These are phyloP conservation scores for Himalopsyche phryganea DNA, from an alignment of 1,140 invertebrate species.

Conservation along the genomic window DNA sequence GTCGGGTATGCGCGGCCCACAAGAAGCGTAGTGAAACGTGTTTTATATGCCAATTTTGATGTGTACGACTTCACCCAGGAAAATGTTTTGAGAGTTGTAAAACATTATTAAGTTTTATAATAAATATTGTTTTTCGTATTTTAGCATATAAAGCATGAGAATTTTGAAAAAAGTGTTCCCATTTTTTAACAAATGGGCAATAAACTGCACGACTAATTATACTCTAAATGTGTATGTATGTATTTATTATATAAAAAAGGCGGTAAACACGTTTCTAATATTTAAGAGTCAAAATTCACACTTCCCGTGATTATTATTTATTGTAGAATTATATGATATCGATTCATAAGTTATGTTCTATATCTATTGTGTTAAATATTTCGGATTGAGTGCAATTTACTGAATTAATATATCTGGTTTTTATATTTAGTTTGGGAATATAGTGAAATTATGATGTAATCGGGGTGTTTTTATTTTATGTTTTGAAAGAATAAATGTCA, in stretches of 20 bases:
- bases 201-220: not conserved
- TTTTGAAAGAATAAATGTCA: not conserved
- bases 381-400: no score
- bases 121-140: constrained; percentile 30
- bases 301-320: not conserved
- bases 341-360: constrained; percentile 3
- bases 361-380: no score
- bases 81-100: constrained; percentile 11
- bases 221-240: not conserved
- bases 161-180: no score
- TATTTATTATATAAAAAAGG: no score
- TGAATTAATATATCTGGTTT: no score
- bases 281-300: not conserved
- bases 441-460: no score
- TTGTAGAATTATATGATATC: constrained; percentile 2
- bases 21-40: not conserved
- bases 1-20: not conserved
- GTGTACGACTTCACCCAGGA: constrained; percentile 4
- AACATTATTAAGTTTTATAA: constrained; percentile 10
- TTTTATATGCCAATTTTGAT: constrained; percentile 10
- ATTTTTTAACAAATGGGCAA: constrained; percentile 3
- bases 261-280: not conserved
- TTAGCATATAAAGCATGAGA: no score
- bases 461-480: no score
- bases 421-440: no score